Evolutionary conservation across 2,888 invertebrate genomes (phyloP).

Genomic region (Idaea dimidiata): DNA sequence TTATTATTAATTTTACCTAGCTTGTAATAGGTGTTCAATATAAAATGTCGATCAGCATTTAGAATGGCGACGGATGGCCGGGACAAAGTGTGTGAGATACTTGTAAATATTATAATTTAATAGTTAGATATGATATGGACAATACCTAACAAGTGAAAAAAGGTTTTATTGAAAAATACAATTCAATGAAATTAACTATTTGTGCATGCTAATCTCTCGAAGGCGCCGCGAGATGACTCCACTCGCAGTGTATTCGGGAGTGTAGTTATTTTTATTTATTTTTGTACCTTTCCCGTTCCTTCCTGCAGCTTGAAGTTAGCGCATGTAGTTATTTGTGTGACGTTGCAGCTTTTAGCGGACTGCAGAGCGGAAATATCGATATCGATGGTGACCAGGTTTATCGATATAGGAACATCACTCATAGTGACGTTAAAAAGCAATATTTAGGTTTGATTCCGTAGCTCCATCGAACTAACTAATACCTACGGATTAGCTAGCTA

Average conservation of each 20-base stretch:
- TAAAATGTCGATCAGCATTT: slow-evolving; percentile 63
- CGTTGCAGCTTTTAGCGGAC: slow-evolving; percentile 29
- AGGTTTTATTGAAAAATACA: slow-evolving; percentile 76
- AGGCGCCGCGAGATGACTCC: slow-evolving; percentile 25
- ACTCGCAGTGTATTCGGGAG: slow-evolving; percentile 33
- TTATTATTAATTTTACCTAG: slow-evolving; percentile 68
- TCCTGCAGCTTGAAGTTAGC: slow-evolving; percentile 48
- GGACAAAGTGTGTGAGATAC: slow-evolving; percentile 32
- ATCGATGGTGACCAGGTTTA: neutral
- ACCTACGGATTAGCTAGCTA: too few species aligned
- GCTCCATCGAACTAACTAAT: too few species aligned
- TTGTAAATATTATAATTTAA: slow-evolving; percentile 73
- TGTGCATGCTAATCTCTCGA: slow-evolving; percentile 59
- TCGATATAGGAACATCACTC: neutral
- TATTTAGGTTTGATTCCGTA: too few species aligned
- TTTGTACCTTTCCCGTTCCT: slow-evolving; percentile 37
- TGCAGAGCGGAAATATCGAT: slow-evolving; percentile 14
- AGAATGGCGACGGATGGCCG: slow-evolving; percentile 41
- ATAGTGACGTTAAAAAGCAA: neutral
- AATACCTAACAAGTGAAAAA: slow-evolving; percentile 80
- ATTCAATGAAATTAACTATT: slow-evolving; percentile 69
- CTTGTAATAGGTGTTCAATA: slow-evolving; percentile 77
- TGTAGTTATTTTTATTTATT: slow-evolving; percentile 61
- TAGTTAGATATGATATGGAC: slow-evolving; percentile 77
- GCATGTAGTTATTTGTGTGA: slow-evolving; percentile 55